phyloP scores from a whole-genome alignment of 2,797 vertebrate species.

The Eulemur albifrons region DNA sequence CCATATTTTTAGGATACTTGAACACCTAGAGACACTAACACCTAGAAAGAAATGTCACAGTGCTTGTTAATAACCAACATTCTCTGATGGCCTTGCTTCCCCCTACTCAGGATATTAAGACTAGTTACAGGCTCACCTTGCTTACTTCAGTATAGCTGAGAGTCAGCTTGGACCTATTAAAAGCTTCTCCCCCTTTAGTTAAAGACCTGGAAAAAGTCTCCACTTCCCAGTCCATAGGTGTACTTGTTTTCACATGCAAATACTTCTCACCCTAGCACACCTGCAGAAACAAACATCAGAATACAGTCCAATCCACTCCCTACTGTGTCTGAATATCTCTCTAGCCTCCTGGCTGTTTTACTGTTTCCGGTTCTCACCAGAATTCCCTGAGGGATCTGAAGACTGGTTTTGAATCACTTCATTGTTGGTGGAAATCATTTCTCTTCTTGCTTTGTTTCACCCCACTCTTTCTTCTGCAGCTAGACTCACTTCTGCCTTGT shows the following conservation, averaged over 20 bases:
- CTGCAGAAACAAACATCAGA: background rate
- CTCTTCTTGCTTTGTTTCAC: background rate
- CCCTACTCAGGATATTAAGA: background rate
- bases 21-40: background rate
- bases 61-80: background rate
- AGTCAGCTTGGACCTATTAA: background rate
- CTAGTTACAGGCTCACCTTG: background rate
- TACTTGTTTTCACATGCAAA: background rate
- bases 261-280: background rate
- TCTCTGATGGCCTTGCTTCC: background rate
- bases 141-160: background rate
- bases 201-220: background rate
- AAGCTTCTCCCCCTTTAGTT: background rate
- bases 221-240: background rate
- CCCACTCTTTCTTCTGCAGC: background rate
- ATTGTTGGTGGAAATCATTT: background rate
- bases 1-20: background rate
- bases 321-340: background rate
- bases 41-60: background rate
- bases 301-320: background rate
- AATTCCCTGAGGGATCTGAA: background rate
- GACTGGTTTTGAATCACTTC: background rate
- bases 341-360: background rate
- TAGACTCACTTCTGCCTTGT: background rate
- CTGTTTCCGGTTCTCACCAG: background rate